Percentiles rank a stretch among this genome's conserved stretches.
Conservation (phyloP, 37 sponge, comb jelly and placozoan species). For the Lycopodina hypogea region DNA sequence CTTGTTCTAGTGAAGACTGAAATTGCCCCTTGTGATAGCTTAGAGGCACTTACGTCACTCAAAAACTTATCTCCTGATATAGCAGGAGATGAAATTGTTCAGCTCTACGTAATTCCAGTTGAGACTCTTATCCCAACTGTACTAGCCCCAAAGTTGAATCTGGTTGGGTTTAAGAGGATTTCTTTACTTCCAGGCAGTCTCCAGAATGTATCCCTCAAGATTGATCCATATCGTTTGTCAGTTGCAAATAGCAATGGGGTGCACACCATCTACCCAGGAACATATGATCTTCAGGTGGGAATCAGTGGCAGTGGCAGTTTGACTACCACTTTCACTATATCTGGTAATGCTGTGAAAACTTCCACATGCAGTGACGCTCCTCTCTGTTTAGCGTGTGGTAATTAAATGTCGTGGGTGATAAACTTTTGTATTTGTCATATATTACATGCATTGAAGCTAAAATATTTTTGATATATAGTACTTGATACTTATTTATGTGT, state of each 20-base stretch:
- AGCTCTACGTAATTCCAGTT: slow-evolving; percentile 41
- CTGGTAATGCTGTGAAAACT: too few relatives aligned
- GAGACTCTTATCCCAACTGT: neutral
- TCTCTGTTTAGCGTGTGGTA: too few relatives aligned
- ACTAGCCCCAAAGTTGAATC: slow-evolving; percentile 25
- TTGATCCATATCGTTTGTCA: slow-evolving; percentile 44
- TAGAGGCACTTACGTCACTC: too few relatives aligned
- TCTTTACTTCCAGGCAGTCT: neutral
- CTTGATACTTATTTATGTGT: too few relatives aligned
- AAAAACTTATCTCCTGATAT: slow-evolving; percentile 32
- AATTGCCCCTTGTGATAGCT: too few relatives aligned
- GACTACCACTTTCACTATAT: too few relatives aligned
- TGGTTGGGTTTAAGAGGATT: slow-evolving; percentile 51
- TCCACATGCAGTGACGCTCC: too few relatives aligned
- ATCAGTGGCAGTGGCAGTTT: slow-evolving; percentile 5
- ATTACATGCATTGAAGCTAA: too few relatives aligned
- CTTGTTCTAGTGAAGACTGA: too few relatives aligned
- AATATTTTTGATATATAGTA: too few relatives aligned
- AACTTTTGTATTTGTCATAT: too few relatives aligned
- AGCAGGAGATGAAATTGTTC: slow-evolving; percentile 59
- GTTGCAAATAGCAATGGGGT: slow-evolving; percentile 47
- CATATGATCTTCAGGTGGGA: slow-evolving; percentile 27
- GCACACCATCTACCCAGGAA: slow-evolving; percentile 44
- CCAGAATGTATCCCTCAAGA: neutral
- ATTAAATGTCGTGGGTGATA: too few relatives aligned